Base-by-base conservation (phyloP, 2,113 vertebrate species). In the Misgurnus anguillicaudatus region DNA sequence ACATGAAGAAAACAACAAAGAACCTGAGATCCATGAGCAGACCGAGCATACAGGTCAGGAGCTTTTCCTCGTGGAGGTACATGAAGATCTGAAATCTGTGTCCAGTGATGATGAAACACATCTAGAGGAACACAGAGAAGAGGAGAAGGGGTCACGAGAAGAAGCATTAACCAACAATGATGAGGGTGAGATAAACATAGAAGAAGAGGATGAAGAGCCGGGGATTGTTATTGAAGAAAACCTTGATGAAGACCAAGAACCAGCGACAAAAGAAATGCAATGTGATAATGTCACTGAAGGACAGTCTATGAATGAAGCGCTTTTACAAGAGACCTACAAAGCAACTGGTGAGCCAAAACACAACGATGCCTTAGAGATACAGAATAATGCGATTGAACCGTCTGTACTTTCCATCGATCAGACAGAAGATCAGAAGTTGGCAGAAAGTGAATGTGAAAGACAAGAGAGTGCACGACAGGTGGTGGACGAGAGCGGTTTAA, bases 381-480 rank as follows among this genome's bases (percentile, higher is more conserved):
- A 17, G 6, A 39, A 36, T 13, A 7, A 58, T 58, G 58, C 13
- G 48, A 9, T 31, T 5, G 14, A 36, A 63, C 14, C 9, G 5
- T 31, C 57, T 16, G n/a, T 51, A 31, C 7, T n/a, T 24, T 6
- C 21, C n/a, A 24, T 1, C 7, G 51, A 53, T 19, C 17, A 19
- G 10, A 58, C 24, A 31, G 24, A 31, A 19, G 42, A 77, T 13
- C 3, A 16, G 0, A 24, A 24, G 0, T 2, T 3, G 0, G 17
- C 5, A 38, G 42, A 53, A 19, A 62, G 31, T 21, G 39, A 74
- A 48, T 0, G 1, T 36, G 39, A 17, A 31, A 57, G 17, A 2
- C n/a, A 65, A 8, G 58, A 71, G 14, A 3, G 60, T 38, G 36
- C 55, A 5, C 39, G 19, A 41, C 0, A 21, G n/a, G 21, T 39